phyloP scores from a whole-genome alignment of 2,113 vertebrate genomes.

The Gallinago jamesoni region DNA sequence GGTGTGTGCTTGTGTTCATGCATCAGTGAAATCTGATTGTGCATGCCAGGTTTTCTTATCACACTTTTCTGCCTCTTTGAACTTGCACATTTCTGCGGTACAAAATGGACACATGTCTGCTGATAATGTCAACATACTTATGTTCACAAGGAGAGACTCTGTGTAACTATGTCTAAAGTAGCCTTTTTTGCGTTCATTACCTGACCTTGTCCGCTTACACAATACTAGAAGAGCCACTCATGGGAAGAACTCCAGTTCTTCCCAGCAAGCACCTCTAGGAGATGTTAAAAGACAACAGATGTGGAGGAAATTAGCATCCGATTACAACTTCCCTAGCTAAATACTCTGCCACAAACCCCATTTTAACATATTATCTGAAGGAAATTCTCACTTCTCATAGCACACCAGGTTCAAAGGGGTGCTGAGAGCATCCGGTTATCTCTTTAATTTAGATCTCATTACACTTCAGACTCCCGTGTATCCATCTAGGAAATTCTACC shows the following conservation, averaged over 20 bases:
- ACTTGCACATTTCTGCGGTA: not conserved
- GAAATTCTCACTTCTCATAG: not conserved
- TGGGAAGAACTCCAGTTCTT: not conserved
- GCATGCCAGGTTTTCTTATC: slow-evolving; percentile 41
- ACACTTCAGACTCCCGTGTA: not conserved
- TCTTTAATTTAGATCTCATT: not conserved
- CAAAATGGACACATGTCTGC: slow-evolving; percentile 25
- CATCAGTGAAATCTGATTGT: not conserved
- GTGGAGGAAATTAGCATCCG: not conserved
- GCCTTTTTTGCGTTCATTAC: not conserved
- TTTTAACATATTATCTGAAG: not conserved
- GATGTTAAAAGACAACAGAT: not conserved
- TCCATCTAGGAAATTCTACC: not conserved
- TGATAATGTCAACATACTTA: slow-evolving; percentile 27
- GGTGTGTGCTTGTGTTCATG: slow-evolving; percentile 6
- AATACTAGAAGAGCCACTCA: not conserved
- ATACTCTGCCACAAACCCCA: not conserved
- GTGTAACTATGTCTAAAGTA: not conserved
- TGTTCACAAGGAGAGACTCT: not conserved
- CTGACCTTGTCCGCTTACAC: not conserved
- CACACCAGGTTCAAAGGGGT: not conserved
- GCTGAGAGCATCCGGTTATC: not conserved
- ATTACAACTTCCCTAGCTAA: not conserved
- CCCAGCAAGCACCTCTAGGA: not conserved
- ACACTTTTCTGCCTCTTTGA: slow-evolving; percentile 39